Base-by-base conservation (phyloP, 2,888 invertebrate genomes). In the Latheticus oryzae region DNA sequence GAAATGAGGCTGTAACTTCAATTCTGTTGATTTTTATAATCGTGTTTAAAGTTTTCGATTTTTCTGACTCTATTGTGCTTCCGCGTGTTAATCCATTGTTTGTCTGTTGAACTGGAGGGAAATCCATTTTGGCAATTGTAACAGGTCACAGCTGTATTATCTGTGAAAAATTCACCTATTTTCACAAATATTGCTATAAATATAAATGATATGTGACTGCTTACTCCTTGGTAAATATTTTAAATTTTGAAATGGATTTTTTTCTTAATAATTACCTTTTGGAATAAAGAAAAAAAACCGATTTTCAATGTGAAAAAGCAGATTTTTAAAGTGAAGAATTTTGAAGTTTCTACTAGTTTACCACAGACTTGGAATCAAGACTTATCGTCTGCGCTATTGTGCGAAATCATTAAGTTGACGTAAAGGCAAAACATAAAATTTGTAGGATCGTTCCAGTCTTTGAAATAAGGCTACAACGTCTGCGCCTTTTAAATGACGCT, bases 401-500 rank as follows among this genome's bases (percentile, higher is more conserved):
- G 35, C 35, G 35, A 35, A 35, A 35, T 9, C 35, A 35, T 35
- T 35, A 35, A 17, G 35, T 35, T 35, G 19, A 35, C 35, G 35
- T 35, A 35, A 35, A 35, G 35, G 35, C 35, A 35, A 35, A 35
- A 35, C 35, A 35, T 35, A 35, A 35, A 35, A 35, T 35, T 35
- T 35, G 35, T 17, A 19, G 35, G 35, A 16, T 35, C 35, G 35
- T 35, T 35, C 35, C 17, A 35, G 9, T 19, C 9, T 19, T 16
- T 9, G 12, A 13, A 23, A 24, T 2, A 40, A 8, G 40, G 13
- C 23, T 8, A 9, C 17, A 37, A 37, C 37, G 17, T 37, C 19
- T 11, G 24, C 40, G 16, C 24, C 24, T 24, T 40, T 23, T 40
- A 40, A 40, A 40, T 12, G 40, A 40, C 19, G 40, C 12, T 12